phyloP scores from a whole-genome alignment of 2,888 invertebrate species.

The Trilocha varians region DNA sequence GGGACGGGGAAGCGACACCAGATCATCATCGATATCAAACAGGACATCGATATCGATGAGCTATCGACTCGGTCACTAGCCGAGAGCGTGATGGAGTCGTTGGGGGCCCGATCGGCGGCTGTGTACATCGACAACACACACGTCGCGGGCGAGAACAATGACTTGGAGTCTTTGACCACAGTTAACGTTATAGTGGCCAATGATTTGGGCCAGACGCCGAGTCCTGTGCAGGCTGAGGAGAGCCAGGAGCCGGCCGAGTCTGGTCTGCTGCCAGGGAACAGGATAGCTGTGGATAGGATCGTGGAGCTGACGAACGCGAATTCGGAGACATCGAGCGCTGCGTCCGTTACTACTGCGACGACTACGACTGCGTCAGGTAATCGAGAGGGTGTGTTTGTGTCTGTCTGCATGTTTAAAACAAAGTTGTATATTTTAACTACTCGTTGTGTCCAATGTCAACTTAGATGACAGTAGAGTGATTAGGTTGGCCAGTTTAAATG shows the following conservation, averaged over 20 bases:
- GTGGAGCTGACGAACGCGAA: conserved; percentile 51
- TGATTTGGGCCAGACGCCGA: conserved; percentile 40
- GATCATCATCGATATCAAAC: conserved; percentile 68
- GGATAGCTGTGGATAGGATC: conserved; percentile 55
- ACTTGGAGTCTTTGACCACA: conserved; percentile 60
- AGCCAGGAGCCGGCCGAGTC: conserved; percentile 32
- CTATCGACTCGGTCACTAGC: conserved; percentile 61
- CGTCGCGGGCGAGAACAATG: conserved; percentile 40
- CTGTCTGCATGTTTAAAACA: conserved; percentile 7
- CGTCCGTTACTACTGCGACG: conserved; percentile 42
- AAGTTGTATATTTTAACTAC: too few relatives aligned
- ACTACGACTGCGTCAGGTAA: conserved; percentile 65
- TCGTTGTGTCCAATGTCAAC: too few relatives aligned
- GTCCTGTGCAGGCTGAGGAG: conserved; percentile 40
- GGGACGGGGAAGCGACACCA: conserved; percentile 63
- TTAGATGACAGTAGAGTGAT: too few relatives aligned
- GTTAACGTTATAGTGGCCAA: conserved; percentile 67
- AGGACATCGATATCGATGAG: conserved; percentile 66
- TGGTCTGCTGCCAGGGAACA: conserved; percentile 38
- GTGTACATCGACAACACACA: conserved; percentile 64
- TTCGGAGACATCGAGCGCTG: conserved; percentile 24
- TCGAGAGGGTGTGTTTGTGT: conserved; percentile 10
- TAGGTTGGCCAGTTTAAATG: too few relatives aligned
- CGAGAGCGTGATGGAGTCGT: conserved; percentile 66
- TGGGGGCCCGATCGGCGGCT: conserved; percentile 61